phyloP scores from a whole-genome alignment of 2,888 invertebrate genomes.

The Tenodera sinensis region DNA sequence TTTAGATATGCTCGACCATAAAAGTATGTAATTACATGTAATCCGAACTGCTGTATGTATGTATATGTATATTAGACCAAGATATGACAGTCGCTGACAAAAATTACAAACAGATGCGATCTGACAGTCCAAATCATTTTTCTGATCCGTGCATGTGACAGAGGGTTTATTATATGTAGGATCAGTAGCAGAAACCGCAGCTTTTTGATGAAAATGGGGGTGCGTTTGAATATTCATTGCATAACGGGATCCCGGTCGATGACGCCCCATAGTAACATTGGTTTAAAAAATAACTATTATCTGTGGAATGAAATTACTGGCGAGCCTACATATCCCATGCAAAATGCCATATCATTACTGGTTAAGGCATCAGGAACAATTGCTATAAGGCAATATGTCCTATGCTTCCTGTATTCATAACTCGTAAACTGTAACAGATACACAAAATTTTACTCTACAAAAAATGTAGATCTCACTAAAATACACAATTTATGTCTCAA shows the following conservation, averaged over 20 bases:
- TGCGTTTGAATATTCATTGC: neutral
- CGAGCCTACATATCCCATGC: neutral
- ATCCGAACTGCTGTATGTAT: no score
- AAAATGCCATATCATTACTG: neutral
- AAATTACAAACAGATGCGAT: neutral
- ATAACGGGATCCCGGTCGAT: neutral
- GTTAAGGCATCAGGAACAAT: neutral
- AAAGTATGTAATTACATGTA: no score
- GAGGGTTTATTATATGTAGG: neutral
- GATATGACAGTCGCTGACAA: neutral
- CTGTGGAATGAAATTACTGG: neutral
- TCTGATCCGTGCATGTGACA: neutral
- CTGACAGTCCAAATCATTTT: neutral
- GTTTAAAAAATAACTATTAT: neutral
- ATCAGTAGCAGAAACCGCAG: neutral
- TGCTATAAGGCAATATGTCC: no score
- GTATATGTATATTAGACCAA: no score
- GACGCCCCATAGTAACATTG: no score
- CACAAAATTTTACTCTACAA: no score
- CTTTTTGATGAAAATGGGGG: neutral
- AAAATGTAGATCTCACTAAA: no score
- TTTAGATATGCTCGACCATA: no score
- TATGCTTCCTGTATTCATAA: neutral
- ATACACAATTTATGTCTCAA: no score
- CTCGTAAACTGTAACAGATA: no score